phyloP scores from a whole-genome alignment of 2,113 vertebrate species.

The Hippocampus guttulatus region DNA sequence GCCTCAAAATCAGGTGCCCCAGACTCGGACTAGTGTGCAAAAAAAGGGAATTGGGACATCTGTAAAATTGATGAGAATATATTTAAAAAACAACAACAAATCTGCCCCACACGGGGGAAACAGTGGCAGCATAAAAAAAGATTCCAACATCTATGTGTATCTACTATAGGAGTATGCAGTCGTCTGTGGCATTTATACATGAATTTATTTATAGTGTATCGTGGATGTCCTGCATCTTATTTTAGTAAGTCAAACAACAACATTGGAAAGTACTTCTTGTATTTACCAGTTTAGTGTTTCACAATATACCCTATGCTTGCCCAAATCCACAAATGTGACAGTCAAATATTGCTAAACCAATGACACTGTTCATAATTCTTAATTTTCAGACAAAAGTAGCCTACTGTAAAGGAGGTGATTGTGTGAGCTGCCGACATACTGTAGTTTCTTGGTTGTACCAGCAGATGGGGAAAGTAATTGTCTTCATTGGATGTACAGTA shows the following conservation, averaged over 20 bases:
- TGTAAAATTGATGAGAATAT: no score
- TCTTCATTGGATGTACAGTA: slow-evolving; percentile 36
- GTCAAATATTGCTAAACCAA: no score
- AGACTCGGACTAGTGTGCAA: no score
- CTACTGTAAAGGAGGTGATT: background rate
- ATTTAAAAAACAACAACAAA: no score
- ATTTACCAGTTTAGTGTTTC: background rate
- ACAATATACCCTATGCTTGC: no score
- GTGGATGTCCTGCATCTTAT: background rate
- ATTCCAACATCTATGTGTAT: background rate
- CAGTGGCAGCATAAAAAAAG: slow-evolving; percentile 12
- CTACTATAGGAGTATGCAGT: background rate
- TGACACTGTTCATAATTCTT: no score
- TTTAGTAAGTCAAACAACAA: background rate
- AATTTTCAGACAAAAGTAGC: background rate
- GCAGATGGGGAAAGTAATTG: slow-evolving; percentile 68
- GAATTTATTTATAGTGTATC: no score
- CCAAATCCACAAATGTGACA: no score
- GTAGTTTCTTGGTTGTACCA: slow-evolving; percentile 57
- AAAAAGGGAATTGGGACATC: no score
- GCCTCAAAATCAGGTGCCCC: no score
- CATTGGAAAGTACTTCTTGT: background rate
- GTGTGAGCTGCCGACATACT: background rate
- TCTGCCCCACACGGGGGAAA: no score
- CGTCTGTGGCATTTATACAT: no score